phyloP scores from a whole-genome alignment of 2,113 vertebrate genomes.

The Pterocles gutturalis region DNA sequence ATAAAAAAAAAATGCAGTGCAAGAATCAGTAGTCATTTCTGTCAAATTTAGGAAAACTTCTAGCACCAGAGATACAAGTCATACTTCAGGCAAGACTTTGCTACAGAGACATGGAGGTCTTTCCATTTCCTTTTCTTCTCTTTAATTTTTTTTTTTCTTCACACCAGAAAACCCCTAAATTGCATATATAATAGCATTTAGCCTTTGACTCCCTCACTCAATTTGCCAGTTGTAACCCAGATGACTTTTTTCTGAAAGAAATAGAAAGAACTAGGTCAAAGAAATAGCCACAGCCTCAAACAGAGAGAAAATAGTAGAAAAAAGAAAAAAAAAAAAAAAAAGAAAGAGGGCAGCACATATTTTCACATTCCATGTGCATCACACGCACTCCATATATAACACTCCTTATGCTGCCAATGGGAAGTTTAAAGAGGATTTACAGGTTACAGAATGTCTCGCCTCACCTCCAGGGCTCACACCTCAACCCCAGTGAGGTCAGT shows the following conservation, averaged over 20 bases:
- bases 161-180: background rate
- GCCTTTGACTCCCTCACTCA: background rate
- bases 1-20: fast-evolving
- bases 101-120: background rate
- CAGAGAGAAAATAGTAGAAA: background rate
- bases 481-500: background rate
- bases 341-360: background rate
- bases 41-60: background rate
- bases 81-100: background rate
- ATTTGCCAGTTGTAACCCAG: background rate
- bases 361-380: background rate
- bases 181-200: background rate
- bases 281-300: background rate
- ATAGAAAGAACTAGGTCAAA: background rate
- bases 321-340: background rate
- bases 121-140: background rate
- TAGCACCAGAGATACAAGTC: fast-evolving
- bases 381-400: background rate
- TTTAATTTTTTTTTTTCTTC: background rate
- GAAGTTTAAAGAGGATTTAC: slow-evolving; percentile 9
- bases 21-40: background rate
- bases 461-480: background rate
- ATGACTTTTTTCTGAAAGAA: background rate
- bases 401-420: background rate
- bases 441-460: background rate